Conservation (phyloP, 2,797 vertebrate species). For the Leptoclinus maculatus region DNA sequence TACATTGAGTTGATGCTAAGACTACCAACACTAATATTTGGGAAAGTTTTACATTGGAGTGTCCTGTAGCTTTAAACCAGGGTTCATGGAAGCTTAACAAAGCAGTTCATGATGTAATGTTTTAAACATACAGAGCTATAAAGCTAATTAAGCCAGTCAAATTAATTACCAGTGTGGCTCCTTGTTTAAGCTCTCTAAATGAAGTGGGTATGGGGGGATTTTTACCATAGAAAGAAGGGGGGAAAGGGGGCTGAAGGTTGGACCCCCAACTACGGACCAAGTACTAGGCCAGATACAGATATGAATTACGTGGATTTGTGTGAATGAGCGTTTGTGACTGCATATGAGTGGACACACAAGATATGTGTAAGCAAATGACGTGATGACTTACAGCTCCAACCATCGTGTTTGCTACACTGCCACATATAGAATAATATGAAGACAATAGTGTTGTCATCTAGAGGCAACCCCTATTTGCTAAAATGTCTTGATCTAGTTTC, state of each 20-base stretch:
- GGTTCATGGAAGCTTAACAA: slow-evolving; percentile 20
- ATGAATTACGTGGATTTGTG: slow-evolving; percentile 26
- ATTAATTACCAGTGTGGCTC: slow-evolving; percentile 66
- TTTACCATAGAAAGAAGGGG: neutral
- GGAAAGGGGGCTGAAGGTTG: slow-evolving; percentile 14
- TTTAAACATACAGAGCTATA: slow-evolving; percentile 64
- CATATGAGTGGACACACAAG: neutral
- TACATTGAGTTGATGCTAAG: neutral
- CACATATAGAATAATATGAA: neutral
- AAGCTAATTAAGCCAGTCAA: slow-evolving; percentile 71
- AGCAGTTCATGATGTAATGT: slow-evolving; percentile 35
- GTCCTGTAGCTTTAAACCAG: slow-evolving; percentile 6
- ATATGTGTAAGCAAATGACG: slow-evolving; percentile 1
- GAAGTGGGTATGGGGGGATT: slow-evolving; percentile 7
- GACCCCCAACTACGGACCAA: slow-evolving; percentile 5
- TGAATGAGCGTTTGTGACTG: neutral
- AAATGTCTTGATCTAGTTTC: slow-evolving; percentile 25
- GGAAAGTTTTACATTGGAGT: neutral
- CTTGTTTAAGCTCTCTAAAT: slow-evolving; percentile 56
- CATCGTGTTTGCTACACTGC: slow-evolving; percentile 1
- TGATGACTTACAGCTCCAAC: neutral
- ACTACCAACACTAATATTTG: neutral
- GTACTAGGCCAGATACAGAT: slow-evolving; percentile 20
- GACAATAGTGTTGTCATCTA: neutral
- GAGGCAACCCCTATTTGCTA: slow-evolving; percentile 6